Evolutionary conservation across 2,888 invertebrate species (phyloP).

Genomic region (Chouioia cunea): DNA sequence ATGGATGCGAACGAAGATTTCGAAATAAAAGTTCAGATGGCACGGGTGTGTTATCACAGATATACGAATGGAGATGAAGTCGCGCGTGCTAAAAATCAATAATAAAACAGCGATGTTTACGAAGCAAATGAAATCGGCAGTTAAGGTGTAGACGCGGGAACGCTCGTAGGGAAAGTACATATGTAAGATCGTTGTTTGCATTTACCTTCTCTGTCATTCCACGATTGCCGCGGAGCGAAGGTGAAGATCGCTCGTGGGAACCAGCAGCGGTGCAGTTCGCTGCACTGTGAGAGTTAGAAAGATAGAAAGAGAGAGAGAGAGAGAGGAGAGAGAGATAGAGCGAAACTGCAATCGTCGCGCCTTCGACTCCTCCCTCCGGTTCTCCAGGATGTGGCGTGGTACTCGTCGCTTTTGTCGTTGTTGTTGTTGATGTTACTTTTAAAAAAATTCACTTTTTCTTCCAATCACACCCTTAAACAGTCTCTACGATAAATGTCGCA

Average conservation of each 20-base stretch:
- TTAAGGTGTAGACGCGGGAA: slow-evolving; percentile 26
- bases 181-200: slow-evolving; percentile 11
- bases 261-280: slow-evolving; percentile 6
- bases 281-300: slow-evolving; percentile 10
- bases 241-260: slow-evolving; percentile 39
- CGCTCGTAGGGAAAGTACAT: slow-evolving; percentile 25
- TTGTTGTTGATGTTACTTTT: too few species aligned
- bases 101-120: neutral
- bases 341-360: slow-evolving; percentile 16
- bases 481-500: slow-evolving; percentile 37
- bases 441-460: too few species aligned
- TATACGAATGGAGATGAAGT: too few species aligned
- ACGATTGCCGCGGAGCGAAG: slow-evolving; percentile 51
- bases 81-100: neutral
- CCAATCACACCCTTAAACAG: slow-evolving; percentile 45
- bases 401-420: slow-evolving; percentile 40
- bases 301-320: too few species aligned
- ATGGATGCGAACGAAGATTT: neutral
- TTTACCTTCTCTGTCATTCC: slow-evolving; percentile 67
- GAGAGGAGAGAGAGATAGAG: slow-evolving; percentile 21
- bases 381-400: slow-evolving; percentile 5
- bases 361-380: slow-evolving; percentile 35
- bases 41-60: neutral
- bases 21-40: neutral
- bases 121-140: neutral